These are phyloP conservation scores for Phortica variegata DNA, from an alignment of 1,140 invertebrate genomes.

Conservation along the genomic window DNA sequence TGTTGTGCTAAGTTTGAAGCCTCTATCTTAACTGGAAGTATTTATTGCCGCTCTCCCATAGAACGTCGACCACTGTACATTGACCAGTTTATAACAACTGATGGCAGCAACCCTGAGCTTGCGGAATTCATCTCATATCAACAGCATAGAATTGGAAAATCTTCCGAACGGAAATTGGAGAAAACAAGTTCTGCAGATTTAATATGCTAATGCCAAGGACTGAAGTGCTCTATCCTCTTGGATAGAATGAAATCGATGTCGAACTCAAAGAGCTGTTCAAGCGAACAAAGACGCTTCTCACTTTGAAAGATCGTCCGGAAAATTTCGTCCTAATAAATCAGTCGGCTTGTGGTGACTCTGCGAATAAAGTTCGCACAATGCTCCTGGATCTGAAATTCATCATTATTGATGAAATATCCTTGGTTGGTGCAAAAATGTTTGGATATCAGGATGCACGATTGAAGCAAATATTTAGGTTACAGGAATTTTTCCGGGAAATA, in stretches of 20 bases:
- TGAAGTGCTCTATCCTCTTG: constrained; percentile 3
- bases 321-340: background rate
- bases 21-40: too few species aligned
- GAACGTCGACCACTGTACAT: constrained; percentile 16
- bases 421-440: too few species aligned
- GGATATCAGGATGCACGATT: too few species aligned
- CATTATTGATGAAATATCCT: too few species aligned
- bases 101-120: constrained; percentile 3
- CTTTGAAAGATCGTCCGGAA: background rate
- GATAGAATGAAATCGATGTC: background rate
- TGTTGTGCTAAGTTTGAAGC: too few species aligned
- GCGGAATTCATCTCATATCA: background rate
- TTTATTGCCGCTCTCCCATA: too few species aligned
- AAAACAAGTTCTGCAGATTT: constrained; percentile 7
- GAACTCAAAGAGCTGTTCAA: background rate
- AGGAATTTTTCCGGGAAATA: too few species aligned
- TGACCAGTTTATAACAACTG: constrained; percentile 15
- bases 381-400: too few species aligned
- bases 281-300: constrained; percentile 5
- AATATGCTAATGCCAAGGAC: constrained; percentile 5
- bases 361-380: too few species aligned
- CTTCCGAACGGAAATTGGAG: constrained; percentile 3
- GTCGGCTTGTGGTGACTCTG: too few species aligned
- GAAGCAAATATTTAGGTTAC: too few species aligned
- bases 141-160: constrained; percentile 6